Conservation (phyloP, 2,888 invertebrate genomes). For the Sminthurides aquaticus region DNA sequence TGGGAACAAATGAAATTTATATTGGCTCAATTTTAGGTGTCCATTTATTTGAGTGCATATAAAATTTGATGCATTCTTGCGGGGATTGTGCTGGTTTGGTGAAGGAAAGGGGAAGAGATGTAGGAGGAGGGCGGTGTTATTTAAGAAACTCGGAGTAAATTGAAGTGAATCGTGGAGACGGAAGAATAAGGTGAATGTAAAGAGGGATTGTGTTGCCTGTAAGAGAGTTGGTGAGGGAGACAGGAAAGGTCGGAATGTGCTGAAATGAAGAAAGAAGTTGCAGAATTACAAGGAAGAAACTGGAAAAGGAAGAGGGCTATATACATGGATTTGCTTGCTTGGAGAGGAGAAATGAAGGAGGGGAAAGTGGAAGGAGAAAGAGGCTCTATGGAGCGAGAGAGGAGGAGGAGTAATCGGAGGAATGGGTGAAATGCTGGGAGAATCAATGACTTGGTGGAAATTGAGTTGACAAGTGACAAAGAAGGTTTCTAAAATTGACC, state of each 20-base stretch:
- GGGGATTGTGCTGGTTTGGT: neutral
- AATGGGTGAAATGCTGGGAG: neutral
- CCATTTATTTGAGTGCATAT: neutral
- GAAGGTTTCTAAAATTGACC: constrained; percentile 23
- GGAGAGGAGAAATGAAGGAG: too few relatives aligned
- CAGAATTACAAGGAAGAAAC: too few relatives aligned
- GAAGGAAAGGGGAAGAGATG: neutral
- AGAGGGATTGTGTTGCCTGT: neutral
- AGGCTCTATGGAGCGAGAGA: too few relatives aligned
- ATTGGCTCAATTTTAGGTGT: neutral
- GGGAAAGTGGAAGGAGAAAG: too few relatives aligned
- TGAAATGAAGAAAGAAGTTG: neutral
- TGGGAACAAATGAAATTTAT: neutral
- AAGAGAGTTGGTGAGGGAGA: neutral
- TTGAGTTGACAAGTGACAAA: constrained; percentile 20
- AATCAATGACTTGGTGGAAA: neutral
- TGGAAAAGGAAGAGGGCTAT: too few relatives aligned
- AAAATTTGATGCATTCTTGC: neutral
- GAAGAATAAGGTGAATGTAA: neutral
- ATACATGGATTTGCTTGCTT: too few relatives aligned
- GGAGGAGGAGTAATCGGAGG: neutral
- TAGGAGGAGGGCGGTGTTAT: neutral
- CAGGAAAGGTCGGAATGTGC: neutral
- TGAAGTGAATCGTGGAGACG: neutral
- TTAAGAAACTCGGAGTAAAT: neutral